Conservation (phyloP, 1,140 invertebrate species). For the Cotesia typhae region DNA sequence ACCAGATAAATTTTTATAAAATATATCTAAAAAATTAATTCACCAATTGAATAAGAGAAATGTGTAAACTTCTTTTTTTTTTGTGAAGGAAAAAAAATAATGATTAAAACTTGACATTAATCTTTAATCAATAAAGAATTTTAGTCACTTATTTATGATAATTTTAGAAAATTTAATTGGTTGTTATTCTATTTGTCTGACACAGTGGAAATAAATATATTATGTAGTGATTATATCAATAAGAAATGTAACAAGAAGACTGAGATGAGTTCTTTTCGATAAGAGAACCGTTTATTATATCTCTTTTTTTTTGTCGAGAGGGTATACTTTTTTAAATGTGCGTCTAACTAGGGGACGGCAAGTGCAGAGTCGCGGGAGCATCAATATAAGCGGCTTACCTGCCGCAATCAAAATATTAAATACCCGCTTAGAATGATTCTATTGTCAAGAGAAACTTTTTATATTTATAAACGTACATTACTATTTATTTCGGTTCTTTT, state of each 20-base stretch:
- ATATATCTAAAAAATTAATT: too few species aligned
- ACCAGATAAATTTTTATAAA: too few species aligned
- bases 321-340: conserved; percentile 57
- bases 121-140: too few species aligned
- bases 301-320: conserved; percentile 11
- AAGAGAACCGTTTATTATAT: conserved; percentile 11
- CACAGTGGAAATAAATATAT: background rate
- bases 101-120: too few species aligned
- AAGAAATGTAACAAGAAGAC: background rate
- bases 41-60: too few species aligned
- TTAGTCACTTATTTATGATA: too few species aligned
- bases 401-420: conserved; percentile 65
- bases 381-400: conserved; percentile 59
- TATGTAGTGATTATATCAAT: background rate
- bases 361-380: conserved; percentile 43
- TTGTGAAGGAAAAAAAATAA: too few species aligned
- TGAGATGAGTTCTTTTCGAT: conserved; percentile 2
- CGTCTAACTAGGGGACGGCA: background rate
- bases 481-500: conserved; percentile 30
- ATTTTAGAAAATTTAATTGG: too few species aligned
- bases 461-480: background rate
- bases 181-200: background rate
- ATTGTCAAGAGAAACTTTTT: conserved; percentile 10
- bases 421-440: conserved; percentile 43
- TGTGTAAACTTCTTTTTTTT: too few species aligned